Evolutionary conservation across 2,888 invertebrate species (phyloP).

Genomic region (Archips xylosteana): DNA sequence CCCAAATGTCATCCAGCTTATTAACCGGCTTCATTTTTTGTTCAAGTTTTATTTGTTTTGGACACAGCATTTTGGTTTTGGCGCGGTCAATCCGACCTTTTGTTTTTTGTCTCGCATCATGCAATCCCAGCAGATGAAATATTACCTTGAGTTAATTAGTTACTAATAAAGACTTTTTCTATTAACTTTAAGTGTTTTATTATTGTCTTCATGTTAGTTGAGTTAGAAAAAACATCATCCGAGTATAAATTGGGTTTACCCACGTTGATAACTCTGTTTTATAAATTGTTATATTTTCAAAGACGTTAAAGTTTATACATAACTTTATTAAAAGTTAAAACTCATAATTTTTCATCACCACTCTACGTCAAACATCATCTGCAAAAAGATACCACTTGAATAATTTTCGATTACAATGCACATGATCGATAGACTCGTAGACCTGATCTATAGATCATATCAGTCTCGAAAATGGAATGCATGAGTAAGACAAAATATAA

Average conservation of each 20-base stretch:
- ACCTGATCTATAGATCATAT: constrained; percentile 85
- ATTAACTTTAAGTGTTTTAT: constrained; percentile 57
- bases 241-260: background rate
- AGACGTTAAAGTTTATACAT: background rate
- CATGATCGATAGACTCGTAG: constrained; percentile 84
- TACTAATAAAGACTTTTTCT: constrained; percentile 74
- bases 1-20: constrained; percentile 85
- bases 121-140: constrained; percentile 79
- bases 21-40: constrained; percentile 84
- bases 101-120: constrained; percentile 81
- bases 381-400: constrained; percentile 83
- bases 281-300: constrained; percentile 8
- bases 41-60: constrained; percentile 82
- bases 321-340: constrained; percentile 21
- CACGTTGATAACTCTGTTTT: background rate
- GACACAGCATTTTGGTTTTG: constrained; percentile 81
- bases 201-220: background rate
- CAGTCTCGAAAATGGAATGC: constrained; percentile 82
- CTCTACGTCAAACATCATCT: constrained; percentile 70
- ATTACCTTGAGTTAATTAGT: constrained; percentile 84
- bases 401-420: constrained; percentile 81
- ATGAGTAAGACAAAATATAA: constrained; percentile 86
- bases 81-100: constrained; percentile 82
- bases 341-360: constrained; percentile 32
- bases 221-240: background rate